These are phyloP conservation scores for Morone chrysops DNA, from an alignment of 2,113 vertebrate genomes.

Conservation along the genomic window DNA sequence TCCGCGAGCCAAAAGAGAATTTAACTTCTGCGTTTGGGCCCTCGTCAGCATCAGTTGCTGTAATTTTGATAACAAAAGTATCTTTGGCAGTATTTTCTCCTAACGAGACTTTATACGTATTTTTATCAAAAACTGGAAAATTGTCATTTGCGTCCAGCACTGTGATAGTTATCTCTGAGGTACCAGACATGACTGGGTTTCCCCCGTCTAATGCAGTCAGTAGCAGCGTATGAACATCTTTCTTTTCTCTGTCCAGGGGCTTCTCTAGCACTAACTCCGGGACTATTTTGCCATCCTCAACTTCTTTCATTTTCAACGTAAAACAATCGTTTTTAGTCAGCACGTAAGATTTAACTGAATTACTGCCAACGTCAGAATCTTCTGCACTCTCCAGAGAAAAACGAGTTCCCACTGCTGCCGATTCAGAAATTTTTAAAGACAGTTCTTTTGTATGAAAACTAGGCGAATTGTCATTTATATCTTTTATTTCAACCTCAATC, in stretches of 20 bases:
- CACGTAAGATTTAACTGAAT: conserved; percentile 84
- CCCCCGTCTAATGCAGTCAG: conserved; percentile 81
- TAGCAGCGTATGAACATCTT: conserved; percentile 76
- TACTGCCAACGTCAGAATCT: conserved; percentile 86
- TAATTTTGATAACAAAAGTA: conserved; percentile 80
- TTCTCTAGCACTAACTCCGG: conserved; percentile 78
- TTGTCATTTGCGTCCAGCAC: conserved; percentile 90
- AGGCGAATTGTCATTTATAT: conserved; percentile 88
- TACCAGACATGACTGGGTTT: conserved; percentile 70
- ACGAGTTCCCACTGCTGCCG: conserved; percentile 53
- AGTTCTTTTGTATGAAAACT: conserved; percentile 75
- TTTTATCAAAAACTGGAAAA: conserved; percentile 85
- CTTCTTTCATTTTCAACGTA: conserved; percentile 68
- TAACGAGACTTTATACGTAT: conserved; percentile 83
- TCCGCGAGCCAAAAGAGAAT: conserved; percentile 66
- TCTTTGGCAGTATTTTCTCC: conserved; percentile 80
- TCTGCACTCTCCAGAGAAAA: conserved; percentile 86
- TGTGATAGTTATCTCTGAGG: conserved; percentile 59
- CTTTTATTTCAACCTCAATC: conserved; percentile 85
- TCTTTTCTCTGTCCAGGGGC: conserved; percentile 78
- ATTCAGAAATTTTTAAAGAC: conserved; percentile 74
- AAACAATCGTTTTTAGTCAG: conserved; percentile 84
- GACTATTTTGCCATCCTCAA: conserved; percentile 56
- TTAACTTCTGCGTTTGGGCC: conserved; percentile 74
- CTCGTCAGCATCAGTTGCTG: conserved; percentile 79